Conservation (phyloP, 1,140 invertebrate species). For the Dendrolimus punctatus region DNA sequence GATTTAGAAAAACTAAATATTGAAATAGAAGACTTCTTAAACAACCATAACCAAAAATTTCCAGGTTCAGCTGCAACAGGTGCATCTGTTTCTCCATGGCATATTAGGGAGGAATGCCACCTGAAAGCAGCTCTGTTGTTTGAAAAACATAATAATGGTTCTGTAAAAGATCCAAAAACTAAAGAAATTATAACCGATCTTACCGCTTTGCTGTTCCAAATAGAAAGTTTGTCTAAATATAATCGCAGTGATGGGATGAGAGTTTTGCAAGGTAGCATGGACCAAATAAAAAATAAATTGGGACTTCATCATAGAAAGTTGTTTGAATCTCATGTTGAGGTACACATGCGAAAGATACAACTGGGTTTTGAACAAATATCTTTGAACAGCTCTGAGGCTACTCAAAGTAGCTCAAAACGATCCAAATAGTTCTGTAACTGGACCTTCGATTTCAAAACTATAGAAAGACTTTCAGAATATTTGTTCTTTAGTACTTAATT, state of each 20-base stretch:
- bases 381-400: neutral
- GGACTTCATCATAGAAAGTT: constrained; percentile 83
- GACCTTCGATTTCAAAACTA: too few species aligned
- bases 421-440: too few species aligned
- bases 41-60: constrained; percentile 89
- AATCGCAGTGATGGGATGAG: constrained; percentile 94
- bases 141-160: constrained; percentile 79
- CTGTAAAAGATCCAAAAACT: constrained; percentile 75
- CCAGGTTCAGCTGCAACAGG: constrained; percentile 90
- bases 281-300: constrained; percentile 88
- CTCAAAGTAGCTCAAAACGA: too few species aligned
- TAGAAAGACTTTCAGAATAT: neutral
- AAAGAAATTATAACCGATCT: constrained; percentile 89
- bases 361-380: constrained; percentile 78
- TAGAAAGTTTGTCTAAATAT: constrained; percentile 92
- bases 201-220: constrained; percentile 92
- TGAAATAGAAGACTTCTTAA: constrained; percentile 88
- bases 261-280: constrained; percentile 92
- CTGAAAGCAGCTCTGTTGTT: constrained; percentile 89
- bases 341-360: constrained; percentile 94
- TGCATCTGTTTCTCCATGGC: constrained; percentile 89
- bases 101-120: constrained; percentile 88
- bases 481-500: too few species aligned
- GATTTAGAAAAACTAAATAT: constrained; percentile 94
- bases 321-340: constrained; percentile 93